These are phyloP conservation scores for Athalia cordata DNA, from an alignment of 2,888 invertebrate genomes.

Conservation along the genomic window DNA sequence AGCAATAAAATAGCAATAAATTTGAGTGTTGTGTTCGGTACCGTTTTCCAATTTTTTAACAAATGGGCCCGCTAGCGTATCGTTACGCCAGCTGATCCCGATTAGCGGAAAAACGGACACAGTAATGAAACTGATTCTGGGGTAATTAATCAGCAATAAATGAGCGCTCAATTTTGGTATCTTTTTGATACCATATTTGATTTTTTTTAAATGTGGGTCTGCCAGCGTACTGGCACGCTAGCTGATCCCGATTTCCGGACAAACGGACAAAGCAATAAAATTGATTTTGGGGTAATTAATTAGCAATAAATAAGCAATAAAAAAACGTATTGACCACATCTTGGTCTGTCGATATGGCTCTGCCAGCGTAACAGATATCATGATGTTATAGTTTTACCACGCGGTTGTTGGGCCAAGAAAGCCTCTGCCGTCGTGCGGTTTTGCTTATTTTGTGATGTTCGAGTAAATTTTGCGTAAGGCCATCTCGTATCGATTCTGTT, in stretches of 20 bases:
- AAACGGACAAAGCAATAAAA: conserved; percentile 25
- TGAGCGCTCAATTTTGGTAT: conserved; percentile 23
- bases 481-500: too few species aligned
- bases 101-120: not conserved
- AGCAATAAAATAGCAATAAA: conserved; percentile 26
- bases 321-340: conserved; percentile 11
- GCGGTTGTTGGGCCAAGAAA: too few species aligned
- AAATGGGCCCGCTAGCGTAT: not conserved
- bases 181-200: conserved; percentile 2
- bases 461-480: too few species aligned
- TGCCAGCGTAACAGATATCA: conserved; percentile 33
- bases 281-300: conserved; percentile 23
- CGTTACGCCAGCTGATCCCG: conserved; percentile 29
- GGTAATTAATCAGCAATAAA: conserved; percentile 28
- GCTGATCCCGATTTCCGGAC: conserved; percentile 31
- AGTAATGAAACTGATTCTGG: conserved; percentile 17
- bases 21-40: not conserved
- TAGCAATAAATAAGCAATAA: conserved; percentile 32
- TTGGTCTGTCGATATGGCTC: conserved; percentile 21
- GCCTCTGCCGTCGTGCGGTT: too few species aligned
- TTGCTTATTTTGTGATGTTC: too few species aligned
- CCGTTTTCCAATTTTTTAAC: not conserved
- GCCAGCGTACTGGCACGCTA: conserved; percentile 19
- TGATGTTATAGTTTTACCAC: too few species aligned
- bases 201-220: conserved; percentile 8